Percentiles rank a stretch among this genome's conserved stretches.
Evolutionary conservation across 2,113 vertebrate species (phyloP).

Genomic region (Passer montanus): DNA sequence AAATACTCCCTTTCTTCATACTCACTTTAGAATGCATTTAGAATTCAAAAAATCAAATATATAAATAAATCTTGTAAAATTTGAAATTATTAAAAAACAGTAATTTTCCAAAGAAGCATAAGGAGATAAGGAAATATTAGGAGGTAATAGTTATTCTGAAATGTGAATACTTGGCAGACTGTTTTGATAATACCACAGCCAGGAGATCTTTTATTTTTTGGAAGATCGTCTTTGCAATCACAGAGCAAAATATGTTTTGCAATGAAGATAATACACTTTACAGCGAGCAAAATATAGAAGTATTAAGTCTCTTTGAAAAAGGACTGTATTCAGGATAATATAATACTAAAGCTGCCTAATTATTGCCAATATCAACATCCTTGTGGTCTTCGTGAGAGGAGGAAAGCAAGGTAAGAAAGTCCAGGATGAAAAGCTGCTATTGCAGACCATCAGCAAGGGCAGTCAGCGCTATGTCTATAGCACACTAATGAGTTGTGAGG

Average conservation of each 20-base stretch:
- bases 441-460: neutral
- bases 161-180: neutral
- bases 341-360: neutral
- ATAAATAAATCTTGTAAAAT: neutral
- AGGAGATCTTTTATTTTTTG: neutral
- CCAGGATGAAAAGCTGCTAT: neutral
- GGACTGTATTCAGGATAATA: neutral
- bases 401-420: neutral
- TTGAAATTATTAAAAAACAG: neutral
- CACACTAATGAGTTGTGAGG: neutral
- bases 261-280: neutral
- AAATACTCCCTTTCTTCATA: neutral
- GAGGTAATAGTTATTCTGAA: neutral
- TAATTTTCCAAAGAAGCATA: neutral
- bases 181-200: neutral
- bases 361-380: neutral
- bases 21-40: neutral
- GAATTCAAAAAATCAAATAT: constrained; percentile 1
- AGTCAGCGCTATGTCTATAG: neutral
- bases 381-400: neutral
- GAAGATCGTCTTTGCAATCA: neutral
- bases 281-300: neutral
- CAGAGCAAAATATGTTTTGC: neutral
- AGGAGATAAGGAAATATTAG: neutral
- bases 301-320: neutral